Evolutionary conservation across 92 coral and sea anemone species (phyloP).

Genomic region (Epizoanthus stellaris): DNA sequence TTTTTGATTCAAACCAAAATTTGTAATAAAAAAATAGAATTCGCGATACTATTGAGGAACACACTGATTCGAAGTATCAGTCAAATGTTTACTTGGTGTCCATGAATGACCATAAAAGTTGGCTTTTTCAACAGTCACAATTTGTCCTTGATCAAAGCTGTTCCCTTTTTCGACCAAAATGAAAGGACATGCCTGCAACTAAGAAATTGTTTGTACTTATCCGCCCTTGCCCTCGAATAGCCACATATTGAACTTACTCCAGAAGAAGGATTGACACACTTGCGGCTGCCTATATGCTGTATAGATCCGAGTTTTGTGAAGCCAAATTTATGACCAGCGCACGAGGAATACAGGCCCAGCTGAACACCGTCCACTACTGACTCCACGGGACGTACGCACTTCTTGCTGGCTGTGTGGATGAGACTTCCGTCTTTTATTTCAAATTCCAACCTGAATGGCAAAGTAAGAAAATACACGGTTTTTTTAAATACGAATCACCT

Average conservation of each 20-base stretch:
- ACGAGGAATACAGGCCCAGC: conserved; percentile 78
- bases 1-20: too few species aligned
- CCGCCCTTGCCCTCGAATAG: too few species aligned
- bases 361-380: conserved; percentile 70
- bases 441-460: conserved; percentile 73
- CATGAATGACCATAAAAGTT: too few species aligned
- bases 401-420: conserved; percentile 80
- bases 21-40: too few species aligned
- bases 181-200: too few species aligned
- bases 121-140: too few species aligned
- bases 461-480: neutral
- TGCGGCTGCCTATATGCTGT: conserved; percentile 89
- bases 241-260: conserved; percentile 61
- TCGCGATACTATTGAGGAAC: too few species aligned
- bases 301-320: conserved; percentile 94
- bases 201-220: too few species aligned
- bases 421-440: conserved; percentile 76
- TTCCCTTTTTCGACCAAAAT: too few species aligned
- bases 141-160: too few species aligned
- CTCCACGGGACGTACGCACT: conserved; percentile 80
- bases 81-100: too few species aligned
- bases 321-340: conserved; percentile 85
- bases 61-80: too few species aligned
- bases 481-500: neutral
- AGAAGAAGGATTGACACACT: conserved; percentile 81